Conservation (phyloP, 1,140 invertebrate species). For the Lasioglossum baleicum region DNA sequence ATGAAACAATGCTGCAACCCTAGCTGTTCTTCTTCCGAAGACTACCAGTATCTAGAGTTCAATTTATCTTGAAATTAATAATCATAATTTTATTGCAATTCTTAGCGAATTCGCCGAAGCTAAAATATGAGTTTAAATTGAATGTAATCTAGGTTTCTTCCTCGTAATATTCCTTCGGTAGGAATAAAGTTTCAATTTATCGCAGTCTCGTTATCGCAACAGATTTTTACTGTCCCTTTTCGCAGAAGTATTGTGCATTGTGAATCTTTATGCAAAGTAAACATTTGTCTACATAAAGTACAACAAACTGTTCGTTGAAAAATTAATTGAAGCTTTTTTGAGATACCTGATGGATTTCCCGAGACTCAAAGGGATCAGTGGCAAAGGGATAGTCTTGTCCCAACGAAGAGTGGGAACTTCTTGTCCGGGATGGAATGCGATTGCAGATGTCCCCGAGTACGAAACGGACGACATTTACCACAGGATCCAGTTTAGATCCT, state of each 20-base stretch:
- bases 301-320: not conserved
- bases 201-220: too few relatives aligned
- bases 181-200: too few relatives aligned
- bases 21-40: not conserved
- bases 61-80: not conserved
- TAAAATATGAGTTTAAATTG: not conserved
- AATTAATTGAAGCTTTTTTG: not conserved
- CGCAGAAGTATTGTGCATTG: too few relatives aligned
- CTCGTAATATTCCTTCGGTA: too few relatives aligned
- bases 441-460: constrained; percentile 8
- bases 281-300: too few relatives aligned
- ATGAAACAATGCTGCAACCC: not conserved
- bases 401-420: constrained; percentile 16
- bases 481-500: constrained; percentile 34
- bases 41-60: not conserved
- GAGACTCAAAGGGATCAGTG: not conserved
- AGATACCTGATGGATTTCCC: not conserved
- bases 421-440: constrained; percentile 23
- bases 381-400: constrained; percentile 4
- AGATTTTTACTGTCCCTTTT: too few relatives aligned
- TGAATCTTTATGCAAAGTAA: too few relatives aligned
- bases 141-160: too few relatives aligned
- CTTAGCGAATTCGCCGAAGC: too few relatives aligned
- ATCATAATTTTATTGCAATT: too few relatives aligned
- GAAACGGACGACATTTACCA: constrained; percentile 5